Evolutionary conservation across 2,888 invertebrate species (phyloP).

Genomic region (Andrena trimmerana): DNA sequence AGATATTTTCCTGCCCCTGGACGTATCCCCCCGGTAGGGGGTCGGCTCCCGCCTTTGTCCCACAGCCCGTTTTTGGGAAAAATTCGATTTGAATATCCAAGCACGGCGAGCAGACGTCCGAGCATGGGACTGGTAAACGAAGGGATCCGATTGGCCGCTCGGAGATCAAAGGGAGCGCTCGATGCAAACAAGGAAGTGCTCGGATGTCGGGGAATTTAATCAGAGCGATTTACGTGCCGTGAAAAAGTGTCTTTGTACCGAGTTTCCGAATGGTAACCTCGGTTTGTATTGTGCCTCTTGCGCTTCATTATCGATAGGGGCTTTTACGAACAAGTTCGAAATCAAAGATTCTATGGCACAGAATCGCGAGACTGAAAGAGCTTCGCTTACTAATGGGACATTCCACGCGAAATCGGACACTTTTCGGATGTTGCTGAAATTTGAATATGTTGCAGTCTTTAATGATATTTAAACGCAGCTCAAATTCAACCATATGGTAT

Average conservation of each 20-base stretch:
- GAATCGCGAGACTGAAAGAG: too few relatives aligned
- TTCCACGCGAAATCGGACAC: too few relatives aligned
- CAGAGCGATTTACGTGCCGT: not conserved
- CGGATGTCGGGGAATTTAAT: slow-evolving; percentile 19
- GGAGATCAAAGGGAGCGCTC: slow-evolving; percentile 42
- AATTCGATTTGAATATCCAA: slow-evolving; percentile 57
- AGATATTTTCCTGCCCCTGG: slow-evolving; percentile 44
- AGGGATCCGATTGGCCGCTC: slow-evolving; percentile 27
- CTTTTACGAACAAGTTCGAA: too few relatives aligned
- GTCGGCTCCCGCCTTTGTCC: slow-evolving; percentile 14
- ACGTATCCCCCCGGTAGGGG: slow-evolving; percentile 9
- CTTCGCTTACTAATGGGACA: too few relatives aligned
- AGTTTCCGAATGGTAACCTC: not conserved
- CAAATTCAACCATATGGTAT: too few relatives aligned
- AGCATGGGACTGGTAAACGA: slow-evolving; percentile 12
- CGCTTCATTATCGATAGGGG: not conserved
- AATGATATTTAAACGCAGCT: too few relatives aligned
- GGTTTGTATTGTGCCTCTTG: not conserved
- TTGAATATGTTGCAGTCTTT: too few relatives aligned
- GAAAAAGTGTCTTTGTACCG: not conserved
- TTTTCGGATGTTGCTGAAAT: too few relatives aligned
- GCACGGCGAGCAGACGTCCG: not conserved
- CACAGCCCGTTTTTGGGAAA: slow-evolving; percentile 15
- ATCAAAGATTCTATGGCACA: too few relatives aligned
- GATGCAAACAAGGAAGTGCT: not conserved